Base-by-base conservation (phyloP, 2,797 vertebrate genomes). In the Falco columbarius region DNA sequence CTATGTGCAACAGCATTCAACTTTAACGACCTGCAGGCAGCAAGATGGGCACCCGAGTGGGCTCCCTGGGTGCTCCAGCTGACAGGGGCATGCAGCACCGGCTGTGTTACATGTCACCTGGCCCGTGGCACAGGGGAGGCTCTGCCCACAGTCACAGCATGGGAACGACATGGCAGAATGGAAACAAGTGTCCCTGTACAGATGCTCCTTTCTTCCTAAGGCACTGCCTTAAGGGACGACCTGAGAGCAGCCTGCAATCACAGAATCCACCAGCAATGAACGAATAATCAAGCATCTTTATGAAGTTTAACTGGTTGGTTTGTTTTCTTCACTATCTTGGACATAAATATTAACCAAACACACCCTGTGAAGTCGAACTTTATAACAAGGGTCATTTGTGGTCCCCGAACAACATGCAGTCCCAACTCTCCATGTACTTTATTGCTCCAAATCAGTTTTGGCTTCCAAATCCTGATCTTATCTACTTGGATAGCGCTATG, bases 91-190 rank as follows among this genome's bases (percentile, higher is more conserved):
- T 1, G 4, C 27, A 7, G n/a, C n/a, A 12, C 1, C 1, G 34
- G 58, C 40, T 20, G 36, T 1, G 2, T 29, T 3, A 12, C 51
- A 7, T 2, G 2, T 11, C 1, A 3, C 16, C 47, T 56, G 34
- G 44, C 58, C 72, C 17, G 2, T 1, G 7, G 34, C 6, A 14
- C 27, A 20, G 20, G 27, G 62, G 20, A 32, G 36, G 27, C 46
- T 68, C 46, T 61, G 73, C n/a, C 47, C n/a, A 32, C 5, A 2
- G 44, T 7, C 58, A 65, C 1, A 0, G 42, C 66, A 47, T 11
- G 1, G 14, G 19, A n/a, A 3, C 3, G 1, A 12, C 23, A 32
- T 0, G 0, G 47, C 24, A n/a, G 14, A 27, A 27, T 1, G 1
- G 58, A 49, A 51, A 32, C 24, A 7, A 11, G 30, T 0, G 9